These are phyloP conservation scores for Trissolcus brochymenae DNA, from an alignment of 2,888 invertebrate species.

Conservation along the genomic window DNA sequence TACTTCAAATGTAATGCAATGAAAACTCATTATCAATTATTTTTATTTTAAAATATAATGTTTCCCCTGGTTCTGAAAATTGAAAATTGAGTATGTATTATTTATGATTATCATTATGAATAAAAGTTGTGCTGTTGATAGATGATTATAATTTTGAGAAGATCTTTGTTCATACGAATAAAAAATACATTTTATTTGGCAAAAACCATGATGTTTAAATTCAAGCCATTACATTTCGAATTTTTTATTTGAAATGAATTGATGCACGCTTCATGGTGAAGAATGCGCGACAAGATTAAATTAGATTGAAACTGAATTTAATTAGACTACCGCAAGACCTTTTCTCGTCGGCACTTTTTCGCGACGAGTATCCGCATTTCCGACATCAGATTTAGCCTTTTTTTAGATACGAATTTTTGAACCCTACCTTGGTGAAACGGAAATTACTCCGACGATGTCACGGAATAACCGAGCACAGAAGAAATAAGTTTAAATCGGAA, in stretches of 20 bases:
- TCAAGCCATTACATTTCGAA: no score
- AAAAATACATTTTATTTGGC: no score
- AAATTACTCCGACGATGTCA: conserved; percentile 71
- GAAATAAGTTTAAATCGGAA: conserved; percentile 74
- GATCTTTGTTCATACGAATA: no score
- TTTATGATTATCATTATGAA: no score
- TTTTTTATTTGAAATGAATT: conserved; percentile 16
- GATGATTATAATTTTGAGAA: no score
- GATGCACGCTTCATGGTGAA: conserved; percentile 28
- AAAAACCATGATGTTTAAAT: no score
- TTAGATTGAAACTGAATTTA: conserved; percentile 70
- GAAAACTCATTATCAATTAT: no score
- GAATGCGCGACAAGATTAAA: conserved; percentile 60
- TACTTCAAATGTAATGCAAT: no score
- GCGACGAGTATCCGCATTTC: conserved; percentile 49
- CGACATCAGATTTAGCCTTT: conserved; percentile 47
- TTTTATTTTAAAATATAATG: no score
- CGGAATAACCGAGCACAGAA: conserved; percentile 59
- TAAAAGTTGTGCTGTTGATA: no score
- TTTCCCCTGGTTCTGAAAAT: no score
- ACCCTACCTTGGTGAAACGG: conserved; percentile 67
- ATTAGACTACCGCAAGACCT: conserved; percentile 62
- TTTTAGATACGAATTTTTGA: conserved; percentile 35
- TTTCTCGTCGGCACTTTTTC: conserved; percentile 43
- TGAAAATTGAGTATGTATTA: no score